A percentile compares a stretch with the other conserved stretches of the same genome.
These are phyloP conservation scores for Andrena marginata DNA, from an alignment of 2,888 invertebrate genomes.

Conservation along the genomic window DNA sequence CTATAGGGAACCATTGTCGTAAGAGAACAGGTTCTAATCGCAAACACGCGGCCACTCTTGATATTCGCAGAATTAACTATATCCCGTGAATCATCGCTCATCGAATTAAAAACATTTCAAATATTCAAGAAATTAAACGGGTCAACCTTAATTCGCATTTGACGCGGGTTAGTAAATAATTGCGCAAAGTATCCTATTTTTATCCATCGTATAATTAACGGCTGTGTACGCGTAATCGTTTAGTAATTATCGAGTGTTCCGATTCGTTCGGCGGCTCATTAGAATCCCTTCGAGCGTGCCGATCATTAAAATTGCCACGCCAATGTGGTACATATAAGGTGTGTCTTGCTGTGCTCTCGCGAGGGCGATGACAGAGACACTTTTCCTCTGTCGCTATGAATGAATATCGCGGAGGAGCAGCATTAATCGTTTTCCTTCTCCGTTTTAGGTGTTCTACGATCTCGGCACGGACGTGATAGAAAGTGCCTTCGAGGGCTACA, in stretches of 20 bases:
- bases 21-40: constrained; percentile 44
- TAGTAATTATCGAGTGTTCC: neutral
- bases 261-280: constrained; percentile 19
- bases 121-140: neutral
- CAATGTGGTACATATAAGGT: constrained; percentile 6
- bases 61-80: neutral
- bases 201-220: constrained; percentile 6
- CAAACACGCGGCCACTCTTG: constrained; percentile 10
- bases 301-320: constrained; percentile 18
- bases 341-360: constrained; percentile 5
- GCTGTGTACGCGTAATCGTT: neutral
- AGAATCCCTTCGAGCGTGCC: constrained; percentile 3
- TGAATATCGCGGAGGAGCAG: neutral
- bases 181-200: neutral
- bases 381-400: constrained; percentile 35
- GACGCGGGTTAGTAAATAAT: neutral
- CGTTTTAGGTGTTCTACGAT: constrained; percentile 89
- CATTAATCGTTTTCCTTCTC: constrained; percentile 10
- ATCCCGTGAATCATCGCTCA: neutral
- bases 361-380: constrained; percentile 29
- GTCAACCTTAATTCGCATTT: neutral
- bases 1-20: constrained; percentile 53
- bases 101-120: neutral
- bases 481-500: constrained; percentile 94
- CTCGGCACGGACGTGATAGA: constrained; percentile 92